A percentile compares a stretch with the other conserved stretches of the same genome.
Conservation (phyloP, 1,140 invertebrate species). For the Aricia agestis region DNA sequence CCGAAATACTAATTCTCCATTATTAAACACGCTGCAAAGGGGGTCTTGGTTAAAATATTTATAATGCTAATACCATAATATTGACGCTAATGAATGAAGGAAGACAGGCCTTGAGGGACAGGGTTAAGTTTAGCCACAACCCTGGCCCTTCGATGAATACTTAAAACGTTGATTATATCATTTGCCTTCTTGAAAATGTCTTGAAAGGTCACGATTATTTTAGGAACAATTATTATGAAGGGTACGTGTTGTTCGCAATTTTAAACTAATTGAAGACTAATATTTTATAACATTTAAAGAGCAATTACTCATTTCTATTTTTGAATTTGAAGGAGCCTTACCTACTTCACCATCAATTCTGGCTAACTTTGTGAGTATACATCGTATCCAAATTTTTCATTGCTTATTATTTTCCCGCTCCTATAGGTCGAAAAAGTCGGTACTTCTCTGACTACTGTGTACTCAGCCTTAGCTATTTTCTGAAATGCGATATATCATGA, state of each 20-base stretch:
- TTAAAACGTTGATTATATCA: slow-evolving; percentile 21
- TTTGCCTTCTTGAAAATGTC: not conserved
- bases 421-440: too few relatives aligned
- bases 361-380: too few relatives aligned
- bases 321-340: too few relatives aligned
- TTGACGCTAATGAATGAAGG: slow-evolving; percentile 33
- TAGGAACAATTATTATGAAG: not conserved
- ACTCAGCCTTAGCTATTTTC: too few relatives aligned
- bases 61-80: slow-evolving; percentile 21
- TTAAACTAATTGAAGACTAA: too few relatives aligned
- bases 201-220: not conserved
- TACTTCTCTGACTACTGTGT: too few relatives aligned
- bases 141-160: slow-evolving; percentile 25
- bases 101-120: slow-evolving; percentile 19
- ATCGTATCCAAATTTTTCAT: too few relatives aligned
- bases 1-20: not conserved
- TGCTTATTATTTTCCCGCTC: too few relatives aligned
- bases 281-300: too few relatives aligned
- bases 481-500: too few relatives aligned
- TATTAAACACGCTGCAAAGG: not conserved
- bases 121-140: slow-evolving; percentile 26
- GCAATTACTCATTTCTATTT: too few relatives aligned
- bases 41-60: not conserved
- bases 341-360: too few relatives aligned
- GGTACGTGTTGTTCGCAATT: not conserved